A percentile compares a stretch with the other conserved stretches of the same genome.
Conservation (phyloP, 2,797 vertebrate genomes). For the Setipinna tenuifilis region DNA sequence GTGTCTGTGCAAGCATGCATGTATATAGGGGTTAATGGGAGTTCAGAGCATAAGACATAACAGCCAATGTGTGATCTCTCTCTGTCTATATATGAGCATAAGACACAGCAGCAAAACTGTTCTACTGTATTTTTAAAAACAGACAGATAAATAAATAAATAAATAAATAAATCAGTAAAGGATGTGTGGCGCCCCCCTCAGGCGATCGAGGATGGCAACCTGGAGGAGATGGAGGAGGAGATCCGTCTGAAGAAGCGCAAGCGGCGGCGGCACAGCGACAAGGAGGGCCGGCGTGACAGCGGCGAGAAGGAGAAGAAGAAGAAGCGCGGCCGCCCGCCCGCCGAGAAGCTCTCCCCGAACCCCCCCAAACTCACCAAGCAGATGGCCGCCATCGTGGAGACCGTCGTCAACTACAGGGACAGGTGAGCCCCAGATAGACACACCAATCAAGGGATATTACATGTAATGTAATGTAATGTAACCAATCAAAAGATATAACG, state of each 20-base stretch:
- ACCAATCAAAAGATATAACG: too few species aligned
- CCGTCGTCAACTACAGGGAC: slow-evolving; percentile 97
- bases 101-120: too few species aligned
- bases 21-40: neutral
- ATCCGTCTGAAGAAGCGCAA: slow-evolving; percentile 95
- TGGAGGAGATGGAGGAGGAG: slow-evolving; percentile 99
- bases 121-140: too few species aligned
- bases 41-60: neutral
- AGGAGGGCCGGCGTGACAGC: slow-evolving; percentile 87
- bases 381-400: slow-evolving; percentile 95
- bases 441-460: too few species aligned
- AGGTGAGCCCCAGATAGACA: slow-evolving; percentile 79
- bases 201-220: slow-evolving; percentile 97
- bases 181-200: slow-evolving; percentile 52
- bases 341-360: slow-evolving; percentile 94
- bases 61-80: too few species aligned
- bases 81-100: too few species aligned
- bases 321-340: slow-evolving; percentile 91
- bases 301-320: slow-evolving; percentile 93
- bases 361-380: slow-evolving; percentile 95
- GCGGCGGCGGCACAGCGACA: slow-evolving; percentile 90
- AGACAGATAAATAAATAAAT: too few species aligned
- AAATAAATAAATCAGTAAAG: too few species aligned
- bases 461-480: too few species aligned
- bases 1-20: neutral